A percentile compares a stretch with the other conserved stretches of the same genome.
These are phyloP conservation scores for Thyatira batis DNA, from an alignment of 2,888 invertebrate species.

Conservation along the genomic window DNA sequence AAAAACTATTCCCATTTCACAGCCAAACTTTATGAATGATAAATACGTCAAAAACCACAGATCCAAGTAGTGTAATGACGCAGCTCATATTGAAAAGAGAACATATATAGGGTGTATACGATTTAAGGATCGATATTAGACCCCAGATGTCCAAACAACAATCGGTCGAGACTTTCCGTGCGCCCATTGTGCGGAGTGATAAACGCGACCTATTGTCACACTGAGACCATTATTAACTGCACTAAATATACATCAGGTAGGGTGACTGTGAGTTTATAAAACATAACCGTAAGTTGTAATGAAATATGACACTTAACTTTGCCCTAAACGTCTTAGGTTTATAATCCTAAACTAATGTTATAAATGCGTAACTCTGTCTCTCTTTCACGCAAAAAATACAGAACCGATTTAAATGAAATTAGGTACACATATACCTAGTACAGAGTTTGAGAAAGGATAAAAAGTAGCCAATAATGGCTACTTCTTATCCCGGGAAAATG, in stretches of 20 bases:
- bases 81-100: conserved; percentile 40
- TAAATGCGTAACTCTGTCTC: no score
- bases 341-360: no score
- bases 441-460: no score
- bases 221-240: conserved; percentile 63
- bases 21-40: conserved; percentile 30
- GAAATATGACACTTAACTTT: no score
- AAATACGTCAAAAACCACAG: conserved; percentile 36
- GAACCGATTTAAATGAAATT: no score
- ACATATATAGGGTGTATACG: conserved; percentile 48
- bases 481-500: no score
- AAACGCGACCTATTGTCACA: conserved; percentile 66
- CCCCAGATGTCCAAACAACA: conserved; percentile 79
- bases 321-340: no score
- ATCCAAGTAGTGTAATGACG: conserved; percentile 41
- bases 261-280: conserved; percentile 38
- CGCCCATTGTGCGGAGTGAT: conserved; percentile 60
- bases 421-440: no score
- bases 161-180: conserved; percentile 50
- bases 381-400: no score
- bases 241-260: conserved; percentile 67
- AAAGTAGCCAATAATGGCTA: no score
- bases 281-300: no score
- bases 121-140: conserved; percentile 49
- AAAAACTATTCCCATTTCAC: no score